Conservation (phyloP, 2,888 invertebrate genomes). For the Ischnura elegans region DNA sequence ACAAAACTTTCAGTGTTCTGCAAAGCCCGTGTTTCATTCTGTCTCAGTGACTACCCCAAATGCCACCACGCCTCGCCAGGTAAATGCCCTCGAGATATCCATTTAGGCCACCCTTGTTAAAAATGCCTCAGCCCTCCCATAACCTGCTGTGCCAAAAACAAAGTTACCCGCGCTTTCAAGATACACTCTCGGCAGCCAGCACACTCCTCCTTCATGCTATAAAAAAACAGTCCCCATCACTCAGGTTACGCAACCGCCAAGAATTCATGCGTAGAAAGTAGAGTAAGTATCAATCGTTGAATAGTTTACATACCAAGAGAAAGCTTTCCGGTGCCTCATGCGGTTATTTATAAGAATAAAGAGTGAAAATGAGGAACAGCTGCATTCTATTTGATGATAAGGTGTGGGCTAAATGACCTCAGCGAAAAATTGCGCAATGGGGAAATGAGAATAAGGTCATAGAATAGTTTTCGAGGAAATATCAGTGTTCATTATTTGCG, state of each 20-base stretch:
- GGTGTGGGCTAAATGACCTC: not conserved
- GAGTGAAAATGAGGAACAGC: not conserved
- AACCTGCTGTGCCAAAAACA: constrained; percentile 31
- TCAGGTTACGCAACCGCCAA: not conserved
- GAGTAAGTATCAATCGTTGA: not conserved
- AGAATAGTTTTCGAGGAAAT: not conserved
- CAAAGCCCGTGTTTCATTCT: not conserved
- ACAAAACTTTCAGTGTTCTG: not conserved
- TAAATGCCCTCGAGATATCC: not conserved
- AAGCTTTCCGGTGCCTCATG: not conserved
- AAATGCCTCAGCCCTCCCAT: constrained; percentile 11
- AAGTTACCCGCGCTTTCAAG: constrained; percentile 11
- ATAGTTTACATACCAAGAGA: not conserved
- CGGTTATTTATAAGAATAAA: not conserved
- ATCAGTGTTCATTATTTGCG: too few relatives aligned
- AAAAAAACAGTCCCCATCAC: not conserved
- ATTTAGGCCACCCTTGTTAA: constrained; percentile 13
- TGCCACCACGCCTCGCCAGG: constrained; percentile 9
- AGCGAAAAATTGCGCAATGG: not conserved
- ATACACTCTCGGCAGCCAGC: not conserved
- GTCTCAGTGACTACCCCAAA: not conserved
- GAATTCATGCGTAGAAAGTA: not conserved
- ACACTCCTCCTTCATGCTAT: not conserved
- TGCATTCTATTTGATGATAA: not conserved
- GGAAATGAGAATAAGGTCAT: not conserved